Conservation (phyloP, 2,113 vertebrate species). For the Phocoena phocoena region DNA sequence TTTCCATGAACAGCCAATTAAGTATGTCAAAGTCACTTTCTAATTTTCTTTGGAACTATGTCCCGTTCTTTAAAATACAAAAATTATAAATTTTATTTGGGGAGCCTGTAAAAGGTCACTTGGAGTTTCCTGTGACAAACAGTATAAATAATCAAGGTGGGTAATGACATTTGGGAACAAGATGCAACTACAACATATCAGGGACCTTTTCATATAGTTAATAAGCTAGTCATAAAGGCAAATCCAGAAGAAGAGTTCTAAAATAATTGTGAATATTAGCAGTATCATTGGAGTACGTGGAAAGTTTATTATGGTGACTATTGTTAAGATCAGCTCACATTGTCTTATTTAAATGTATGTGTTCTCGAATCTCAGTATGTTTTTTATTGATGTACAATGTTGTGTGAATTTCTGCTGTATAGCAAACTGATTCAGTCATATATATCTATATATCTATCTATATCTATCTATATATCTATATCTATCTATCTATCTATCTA, state of each 20-base stretch:
- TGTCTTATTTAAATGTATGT: neutral
- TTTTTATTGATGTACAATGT: neutral
- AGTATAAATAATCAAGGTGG: neutral
- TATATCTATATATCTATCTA: neutral
- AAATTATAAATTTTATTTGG: conserved; percentile 5
- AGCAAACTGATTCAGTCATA: neutral
- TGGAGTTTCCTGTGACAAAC: neutral
- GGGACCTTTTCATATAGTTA: neutral
- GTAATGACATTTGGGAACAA: neutral
- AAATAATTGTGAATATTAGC: neutral
- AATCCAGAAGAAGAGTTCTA: neutral
- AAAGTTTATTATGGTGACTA: neutral
- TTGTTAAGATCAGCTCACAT: neutral
- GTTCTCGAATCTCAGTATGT: neutral
- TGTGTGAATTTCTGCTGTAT: neutral
- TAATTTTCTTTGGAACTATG: neutral
- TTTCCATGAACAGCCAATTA: neutral
- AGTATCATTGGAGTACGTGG: neutral
- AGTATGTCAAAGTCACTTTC: conserved; percentile 5
- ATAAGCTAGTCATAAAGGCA: neutral
- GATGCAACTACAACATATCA: neutral
- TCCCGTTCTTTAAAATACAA: neutral
- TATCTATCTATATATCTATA: neutral
- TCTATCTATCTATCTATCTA: neutral
- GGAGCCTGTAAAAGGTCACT: neutral